Percentiles rank a stretch among this genome's conserved stretches.
Conservation (phyloP, 2,888 invertebrate genomes). For the Heliconius hortense region DNA sequence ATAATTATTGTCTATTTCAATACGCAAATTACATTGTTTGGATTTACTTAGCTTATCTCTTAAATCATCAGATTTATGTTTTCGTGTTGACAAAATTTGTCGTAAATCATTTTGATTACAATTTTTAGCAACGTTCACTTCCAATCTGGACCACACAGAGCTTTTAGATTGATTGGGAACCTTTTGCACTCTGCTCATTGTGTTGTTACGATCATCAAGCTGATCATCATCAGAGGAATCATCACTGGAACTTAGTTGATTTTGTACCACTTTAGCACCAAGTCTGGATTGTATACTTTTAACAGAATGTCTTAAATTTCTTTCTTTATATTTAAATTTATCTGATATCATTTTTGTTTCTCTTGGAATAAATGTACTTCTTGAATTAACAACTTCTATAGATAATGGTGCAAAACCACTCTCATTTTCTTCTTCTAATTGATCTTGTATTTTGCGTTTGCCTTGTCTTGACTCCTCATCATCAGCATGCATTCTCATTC, state of each 20-base stretch:
- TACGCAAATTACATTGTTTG: constrained; percentile 71
- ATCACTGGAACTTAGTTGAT: constrained; percentile 55
- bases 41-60: constrained; percentile 65
- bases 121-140: constrained; percentile 50
- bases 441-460: constrained; percentile 54
- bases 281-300: constrained; percentile 63
- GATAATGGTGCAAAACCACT: constrained; percentile 68
- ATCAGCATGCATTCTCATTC: constrained; percentile 95
- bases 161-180: constrained; percentile 60
- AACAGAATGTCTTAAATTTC: constrained; percentile 32
- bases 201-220: constrained; percentile 56
- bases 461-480: constrained; percentile 86
- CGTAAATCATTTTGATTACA: constrained; percentile 62
- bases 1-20: constrained; percentile 77
- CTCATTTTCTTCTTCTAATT: constrained; percentile 46
- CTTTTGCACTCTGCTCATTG: constrained; percentile 80
- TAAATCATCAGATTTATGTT: constrained; percentile 63
- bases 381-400: constrained; percentile 70
- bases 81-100: constrained; percentile 64
- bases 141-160: constrained; percentile 82
- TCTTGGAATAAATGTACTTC: constrained; percentile 57
- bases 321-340: constrained; percentile 59
- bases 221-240: constrained; percentile 55
- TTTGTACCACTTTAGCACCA: constrained; percentile 60
- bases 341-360: constrained; percentile 64